These are phyloP conservation scores for Miichthys miiuy DNA, from an alignment of 2,797 vertebrate species.

Conservation along the genomic window DNA sequence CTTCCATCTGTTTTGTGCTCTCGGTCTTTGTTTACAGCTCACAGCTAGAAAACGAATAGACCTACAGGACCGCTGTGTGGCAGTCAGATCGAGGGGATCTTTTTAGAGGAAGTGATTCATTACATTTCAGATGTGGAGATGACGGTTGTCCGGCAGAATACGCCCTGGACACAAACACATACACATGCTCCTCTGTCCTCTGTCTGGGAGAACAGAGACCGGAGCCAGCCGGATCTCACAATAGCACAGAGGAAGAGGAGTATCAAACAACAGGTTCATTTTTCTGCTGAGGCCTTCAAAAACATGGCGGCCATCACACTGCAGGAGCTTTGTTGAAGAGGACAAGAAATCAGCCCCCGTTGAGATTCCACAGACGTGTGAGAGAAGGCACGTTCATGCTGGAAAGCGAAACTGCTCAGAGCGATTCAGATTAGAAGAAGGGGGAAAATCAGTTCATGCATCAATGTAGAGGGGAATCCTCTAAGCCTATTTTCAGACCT, in stretches of 20 bases:
- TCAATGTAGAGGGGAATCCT: conserved; percentile 6
- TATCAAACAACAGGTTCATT: conserved; percentile 79
- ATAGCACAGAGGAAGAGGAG: conserved; percentile 74
- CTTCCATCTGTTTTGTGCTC: conserved; percentile 39
- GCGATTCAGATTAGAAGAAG: conserved; percentile 10
- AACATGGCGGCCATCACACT: conserved; percentile 63
- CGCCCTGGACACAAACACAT: conserved; percentile 30
- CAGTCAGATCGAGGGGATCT: conserved; percentile 3
- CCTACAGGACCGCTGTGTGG: not conserved
- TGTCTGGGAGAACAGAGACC: conserved; percentile 54
- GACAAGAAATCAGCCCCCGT: conserved; percentile 68
- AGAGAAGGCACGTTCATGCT: conserved; percentile 42
- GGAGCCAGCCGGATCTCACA: conserved; percentile 70
- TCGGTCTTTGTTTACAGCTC: conserved; percentile 21
- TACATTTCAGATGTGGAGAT: conserved; percentile 35
- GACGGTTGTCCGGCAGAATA: conserved; percentile 23
- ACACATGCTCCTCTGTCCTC: conserved; percentile 36
- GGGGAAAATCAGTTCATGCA: not conserved
- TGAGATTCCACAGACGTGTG: conserved; percentile 80
- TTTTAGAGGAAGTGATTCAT: conserved; percentile 50
- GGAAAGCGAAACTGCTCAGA: conserved; percentile 31
- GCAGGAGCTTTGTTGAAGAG: conserved; percentile 74
- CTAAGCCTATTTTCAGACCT: conserved; percentile 18
- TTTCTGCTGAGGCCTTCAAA: conserved; percentile 65
- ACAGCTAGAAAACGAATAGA: conserved; percentile 3